Evolutionary conservation across 2,113 vertebrate species (phyloP), one percentile per base, ranked within the genome.

Genomic region (Craseonycteris thonglongyai): DNA sequence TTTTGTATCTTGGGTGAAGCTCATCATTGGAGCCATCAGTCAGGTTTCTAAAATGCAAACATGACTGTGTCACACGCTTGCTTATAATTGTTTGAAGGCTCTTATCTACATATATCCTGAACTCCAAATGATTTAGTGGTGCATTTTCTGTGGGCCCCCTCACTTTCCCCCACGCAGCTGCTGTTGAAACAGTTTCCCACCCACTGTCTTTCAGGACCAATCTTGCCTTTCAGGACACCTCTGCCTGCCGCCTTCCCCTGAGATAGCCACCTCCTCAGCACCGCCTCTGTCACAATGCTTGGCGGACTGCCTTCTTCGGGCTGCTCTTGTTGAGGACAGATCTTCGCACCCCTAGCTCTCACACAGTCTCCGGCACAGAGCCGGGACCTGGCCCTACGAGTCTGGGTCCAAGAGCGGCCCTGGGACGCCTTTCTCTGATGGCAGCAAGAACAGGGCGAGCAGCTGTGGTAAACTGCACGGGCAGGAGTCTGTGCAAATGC

Each of bases 161-260:
- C 1, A 0, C n/a, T 59, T 13, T 24, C 13, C 18, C 2, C 10
- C n/a, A 5, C 0, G 22, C 56, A 18, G 40, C 8, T 6, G 14
- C 21, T 24, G 24, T 33, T 19, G 16, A 13, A 21, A 65, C 14
- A 12, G 18, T 11, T 51, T 18, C 56, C 71, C 82, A 42, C 54
- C 33, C 47, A 33, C 33, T 16, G 11, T 63, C 49, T 24, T 28
- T 38, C 5, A 16, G 42, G 19, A 49, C 7, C 45, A 38, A 40
- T 9, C 33, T 12, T 28, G 51, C 33, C 51, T 68, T 81, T 40
- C 21, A 59, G 56, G 42, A 78, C 14, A 15, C 3, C 33, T 33
- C n/a, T 59, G 45, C n/a, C 8, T 5, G 15, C 19, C 19, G 28
- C 30, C 45, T 28, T 47, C 33, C 35, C 24, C 82, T 7, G 13